phyloP scores from a whole-genome alignment of 2,797 vertebrate species.

The Enteromius trimaculatus region DNA sequence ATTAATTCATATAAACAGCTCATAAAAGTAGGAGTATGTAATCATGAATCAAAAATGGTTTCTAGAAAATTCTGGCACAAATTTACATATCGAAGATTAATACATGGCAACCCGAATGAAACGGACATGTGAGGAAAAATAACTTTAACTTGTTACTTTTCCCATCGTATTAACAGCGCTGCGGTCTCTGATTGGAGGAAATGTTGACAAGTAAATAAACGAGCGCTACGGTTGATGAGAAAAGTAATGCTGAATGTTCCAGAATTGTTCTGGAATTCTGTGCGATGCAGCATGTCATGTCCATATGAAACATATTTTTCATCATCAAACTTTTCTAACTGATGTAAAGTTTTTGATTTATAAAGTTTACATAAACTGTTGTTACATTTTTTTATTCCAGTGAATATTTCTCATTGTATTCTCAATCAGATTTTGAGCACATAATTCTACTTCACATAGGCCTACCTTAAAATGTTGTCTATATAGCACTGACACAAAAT shows the following conservation, averaged over 20 bases:
- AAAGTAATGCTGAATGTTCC: slow-evolving; percentile 23
- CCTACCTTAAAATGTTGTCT: no score
- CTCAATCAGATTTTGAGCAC: no score
- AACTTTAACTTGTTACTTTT: not conserved
- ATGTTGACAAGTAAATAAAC: not conserved
- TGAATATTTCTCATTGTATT: no score
- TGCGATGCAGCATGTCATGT: not conserved
- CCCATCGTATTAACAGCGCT: not conserved
- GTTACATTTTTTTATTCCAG: no score
- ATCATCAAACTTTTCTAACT: not conserved
- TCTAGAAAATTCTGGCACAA: not conserved
- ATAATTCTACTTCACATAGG: no score
- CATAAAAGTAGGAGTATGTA: not conserved
- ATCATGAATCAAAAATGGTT: not conserved
- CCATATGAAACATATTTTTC: not conserved
- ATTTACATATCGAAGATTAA: not conserved
- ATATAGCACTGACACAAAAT: no score
- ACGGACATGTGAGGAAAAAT: not conserved
- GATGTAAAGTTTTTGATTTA: not conserved
- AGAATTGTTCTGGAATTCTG: not conserved
- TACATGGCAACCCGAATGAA: slow-evolving; percentile 18
- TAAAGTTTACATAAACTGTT: not conserved
- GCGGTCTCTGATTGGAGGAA: slow-evolving; percentile 28
- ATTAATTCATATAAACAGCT: no score
- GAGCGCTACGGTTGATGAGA: not conserved